Evolutionary conservation across 2,113 vertebrate genomes (phyloP).

Genomic region (Eublepharis macularius): DNA sequence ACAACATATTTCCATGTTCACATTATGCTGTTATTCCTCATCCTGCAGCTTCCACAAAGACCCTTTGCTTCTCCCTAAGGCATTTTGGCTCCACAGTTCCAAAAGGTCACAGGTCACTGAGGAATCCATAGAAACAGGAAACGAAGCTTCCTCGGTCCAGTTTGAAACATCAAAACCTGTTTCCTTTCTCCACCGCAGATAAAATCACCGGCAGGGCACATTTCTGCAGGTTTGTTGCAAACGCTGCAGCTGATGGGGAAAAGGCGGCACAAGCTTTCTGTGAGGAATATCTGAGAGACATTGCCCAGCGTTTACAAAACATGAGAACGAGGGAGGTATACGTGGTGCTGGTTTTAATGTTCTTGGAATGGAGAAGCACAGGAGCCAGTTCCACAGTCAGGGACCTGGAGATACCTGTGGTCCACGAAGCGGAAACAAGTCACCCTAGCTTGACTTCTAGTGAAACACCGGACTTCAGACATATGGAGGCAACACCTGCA

Average conservation of each 20-base stretch:
- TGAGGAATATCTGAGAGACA: slow-evolving; percentile 30
- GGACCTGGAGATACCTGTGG: slow-evolving; percentile 29
- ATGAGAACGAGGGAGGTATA: slow-evolving; percentile 57
- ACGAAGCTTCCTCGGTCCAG: slow-evolving; percentile 68
- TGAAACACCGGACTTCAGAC: background rate
- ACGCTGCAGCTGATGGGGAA: slow-evolving; percentile 35
- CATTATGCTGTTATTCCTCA: slow-evolving; percentile 50
- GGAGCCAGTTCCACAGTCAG: slow-evolving; percentile 15
- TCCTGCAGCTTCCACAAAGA: slow-evolving; percentile 51
- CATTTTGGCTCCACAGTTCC: slow-evolving; percentile 43
- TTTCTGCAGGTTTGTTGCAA: slow-evolving; percentile 46
- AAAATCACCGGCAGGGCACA: slow-evolving; percentile 33
- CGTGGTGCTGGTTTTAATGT: slow-evolving; percentile 58
- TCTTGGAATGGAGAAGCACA: slow-evolving; percentile 41
- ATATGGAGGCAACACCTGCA: fast-evolving
- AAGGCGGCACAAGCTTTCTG: slow-evolving; percentile 13
- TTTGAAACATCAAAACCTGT: slow-evolving; percentile 73
- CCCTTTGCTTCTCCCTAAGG: slow-evolving; percentile 42
- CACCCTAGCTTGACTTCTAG: background rate
- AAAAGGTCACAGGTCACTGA: slow-evolving; percentile 65
- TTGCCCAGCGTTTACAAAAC: background rate
- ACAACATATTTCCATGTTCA: slow-evolving; percentile 61
- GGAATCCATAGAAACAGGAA: slow-evolving; percentile 78
- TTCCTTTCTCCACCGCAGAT: slow-evolving; percentile 70
- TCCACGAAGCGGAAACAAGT: slow-evolving; percentile 15